These are phyloP conservation scores for Microchirus variegatus DNA, from an alignment of 2,797 vertebrate genomes.

Conservation along the genomic window DNA sequence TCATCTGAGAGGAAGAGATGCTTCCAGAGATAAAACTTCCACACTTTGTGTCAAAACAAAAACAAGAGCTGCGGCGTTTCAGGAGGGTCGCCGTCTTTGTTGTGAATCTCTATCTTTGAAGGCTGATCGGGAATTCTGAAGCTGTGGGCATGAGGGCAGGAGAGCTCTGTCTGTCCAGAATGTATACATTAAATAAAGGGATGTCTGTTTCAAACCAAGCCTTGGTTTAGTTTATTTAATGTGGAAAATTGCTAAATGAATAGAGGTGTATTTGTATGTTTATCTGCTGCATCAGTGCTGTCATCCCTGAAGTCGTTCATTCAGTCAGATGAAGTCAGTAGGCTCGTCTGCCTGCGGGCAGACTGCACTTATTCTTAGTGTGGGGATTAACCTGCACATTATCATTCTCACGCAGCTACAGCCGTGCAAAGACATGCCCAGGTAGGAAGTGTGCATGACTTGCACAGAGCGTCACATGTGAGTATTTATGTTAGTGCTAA, in stretches of 20 bases:
- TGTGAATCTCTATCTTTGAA: conserved; percentile 58
- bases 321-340: conserved; percentile 38
- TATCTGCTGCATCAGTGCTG: neutral
- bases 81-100: conserved; percentile 33
- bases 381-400: conserved; percentile 54
- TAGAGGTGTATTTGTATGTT: neutral
- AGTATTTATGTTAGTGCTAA: no score
- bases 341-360: conserved; percentile 30
- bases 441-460: conserved; percentile 15
- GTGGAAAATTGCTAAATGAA: neutral
- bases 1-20: conserved; percentile 54
- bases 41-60: conserved; percentile 38
- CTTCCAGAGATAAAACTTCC: conserved; percentile 59
- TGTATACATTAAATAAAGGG: conserved; percentile 4
- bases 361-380: conserved; percentile 26
- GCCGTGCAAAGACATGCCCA: conserved; percentile 52
- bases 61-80: conserved; percentile 31
- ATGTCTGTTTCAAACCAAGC: neutral
- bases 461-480: neutral
- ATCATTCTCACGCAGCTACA: conserved; percentile 53
- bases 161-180: conserved; percentile 14
- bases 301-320: conserved; percentile 26
- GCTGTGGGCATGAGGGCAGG: conserved; percentile 57
- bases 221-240: neutral
- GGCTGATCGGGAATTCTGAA: conserved; percentile 48